Percentiles rank a stretch among this genome's conserved stretches.
Conservation (phyloP, 2,113 vertebrate species). For the Actenoides lindsayi region DNA sequence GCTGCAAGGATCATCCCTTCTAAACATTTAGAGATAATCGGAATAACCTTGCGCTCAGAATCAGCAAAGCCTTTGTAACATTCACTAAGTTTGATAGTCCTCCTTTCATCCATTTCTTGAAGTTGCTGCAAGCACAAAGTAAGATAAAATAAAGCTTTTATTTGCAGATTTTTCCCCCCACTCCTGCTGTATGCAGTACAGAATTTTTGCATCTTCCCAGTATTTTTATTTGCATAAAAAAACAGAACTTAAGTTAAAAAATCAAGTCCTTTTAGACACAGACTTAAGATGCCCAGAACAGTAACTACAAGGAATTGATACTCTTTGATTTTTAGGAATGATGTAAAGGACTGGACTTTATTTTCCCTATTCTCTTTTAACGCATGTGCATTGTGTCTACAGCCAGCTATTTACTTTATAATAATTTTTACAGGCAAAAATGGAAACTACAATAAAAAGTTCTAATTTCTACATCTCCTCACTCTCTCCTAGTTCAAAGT, state of each 20-base stretch:
- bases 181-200: not conserved
- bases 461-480: not conserved
- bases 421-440: not conserved
- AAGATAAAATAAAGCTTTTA: not conserved
- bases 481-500: not conserved
- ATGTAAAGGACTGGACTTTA: not conserved
- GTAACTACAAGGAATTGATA: not conserved
- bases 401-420: not conserved
- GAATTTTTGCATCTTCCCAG: not conserved
- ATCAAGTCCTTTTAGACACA: not conserved
- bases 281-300: not conserved
- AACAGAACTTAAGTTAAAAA: not conserved
- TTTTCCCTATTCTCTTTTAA: not conserved
- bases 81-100: slow-evolving; percentile 94
- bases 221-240: not conserved
- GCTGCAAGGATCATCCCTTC: slow-evolving; percentile 97
- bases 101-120: slow-evolving; percentile 96
- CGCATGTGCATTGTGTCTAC: not conserved
- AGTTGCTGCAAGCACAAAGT: slow-evolving; percentile 83
- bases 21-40: slow-evolving; percentile 96
- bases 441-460: not conserved
- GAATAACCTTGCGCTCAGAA: slow-evolving; percentile 93
- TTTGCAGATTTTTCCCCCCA: not conserved
- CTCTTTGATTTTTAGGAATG: not conserved
- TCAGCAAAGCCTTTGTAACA: slow-evolving; percentile 95